A percentile compares a stretch with the other conserved stretches of the same genome.
Evolutionary conservation across 2,113 vertebrate species (phyloP).

Genomic region (Cyanoliseus patagonus): DNA sequence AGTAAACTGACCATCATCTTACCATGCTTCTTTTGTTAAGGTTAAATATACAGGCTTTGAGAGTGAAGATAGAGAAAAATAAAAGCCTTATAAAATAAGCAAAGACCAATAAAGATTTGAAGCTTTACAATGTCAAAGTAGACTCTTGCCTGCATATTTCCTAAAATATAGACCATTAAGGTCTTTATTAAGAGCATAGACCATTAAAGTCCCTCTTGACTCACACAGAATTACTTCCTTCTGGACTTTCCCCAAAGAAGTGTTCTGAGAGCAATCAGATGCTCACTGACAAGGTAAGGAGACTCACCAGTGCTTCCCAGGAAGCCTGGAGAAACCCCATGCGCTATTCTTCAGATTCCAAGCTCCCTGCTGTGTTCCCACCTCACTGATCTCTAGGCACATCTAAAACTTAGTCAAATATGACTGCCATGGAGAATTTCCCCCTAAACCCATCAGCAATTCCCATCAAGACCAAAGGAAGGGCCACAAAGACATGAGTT

Average conservation of each 20-base stretch:
- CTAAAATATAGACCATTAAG: background rate
- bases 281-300: background rate
- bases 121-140: background rate
- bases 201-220: background rate
- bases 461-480: background rate
- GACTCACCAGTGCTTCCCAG: background rate
- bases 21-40: background rate
- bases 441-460: background rate
- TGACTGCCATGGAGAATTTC: background rate
- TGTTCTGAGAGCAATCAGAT: background rate
- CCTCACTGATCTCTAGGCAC: background rate
- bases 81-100: background rate
- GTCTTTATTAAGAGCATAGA: background rate
- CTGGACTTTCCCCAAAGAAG: background rate
- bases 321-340: background rate
- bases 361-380: fast-evolving
- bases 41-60: background rate
- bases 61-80: background rate
- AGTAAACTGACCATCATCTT: background rate
- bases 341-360: background rate
- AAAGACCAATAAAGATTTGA: background rate
- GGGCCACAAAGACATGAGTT: background rate
- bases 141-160: background rate
- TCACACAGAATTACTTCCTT: background rate
- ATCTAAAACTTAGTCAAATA: background rate